Percentiles rank a stretch among this genome's conserved stretches.
phyloP scores from a whole-genome alignment of 2,113 vertebrate species.

The Archilochus colubris region DNA sequence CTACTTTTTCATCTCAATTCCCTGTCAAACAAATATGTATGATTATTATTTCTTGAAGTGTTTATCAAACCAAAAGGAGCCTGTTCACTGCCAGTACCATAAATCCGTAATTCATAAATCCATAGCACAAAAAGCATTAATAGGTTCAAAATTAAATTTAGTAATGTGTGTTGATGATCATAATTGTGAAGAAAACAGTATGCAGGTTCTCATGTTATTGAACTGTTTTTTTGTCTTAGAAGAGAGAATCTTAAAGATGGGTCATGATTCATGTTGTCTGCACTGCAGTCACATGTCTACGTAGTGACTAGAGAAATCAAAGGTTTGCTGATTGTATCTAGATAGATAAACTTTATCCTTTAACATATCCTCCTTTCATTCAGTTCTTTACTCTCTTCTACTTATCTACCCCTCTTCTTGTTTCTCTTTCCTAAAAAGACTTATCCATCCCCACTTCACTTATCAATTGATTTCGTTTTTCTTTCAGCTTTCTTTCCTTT shows the following conservation, averaged over 20 bases:
- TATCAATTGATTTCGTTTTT: background rate
- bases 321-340: slow-evolving; percentile 40
- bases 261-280: slow-evolving; percentile 44
- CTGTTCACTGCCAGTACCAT: background rate
- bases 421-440: background rate
- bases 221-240: background rate
- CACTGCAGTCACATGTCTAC: slow-evolving; percentile 18
- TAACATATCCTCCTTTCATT: slow-evolving; percentile 62
- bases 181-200: background rate
- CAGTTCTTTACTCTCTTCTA: background rate
- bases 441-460: background rate
- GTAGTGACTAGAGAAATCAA: slow-evolving; percentile 40
- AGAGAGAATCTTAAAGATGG: background rate
- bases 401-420: background rate
- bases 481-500: background rate
- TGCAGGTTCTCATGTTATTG: background rate
- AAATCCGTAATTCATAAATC: background rate
- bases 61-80: background rate
- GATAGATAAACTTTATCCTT: slow-evolving; percentile 54
- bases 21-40: background rate
- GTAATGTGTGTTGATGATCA: background rate
- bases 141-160: background rate
- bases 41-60: background rate
- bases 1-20: background rate
- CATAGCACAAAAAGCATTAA: background rate